Base-by-base conservation (phyloP, 1,140 invertebrate species). In the Penaeus chinensis region DNA sequence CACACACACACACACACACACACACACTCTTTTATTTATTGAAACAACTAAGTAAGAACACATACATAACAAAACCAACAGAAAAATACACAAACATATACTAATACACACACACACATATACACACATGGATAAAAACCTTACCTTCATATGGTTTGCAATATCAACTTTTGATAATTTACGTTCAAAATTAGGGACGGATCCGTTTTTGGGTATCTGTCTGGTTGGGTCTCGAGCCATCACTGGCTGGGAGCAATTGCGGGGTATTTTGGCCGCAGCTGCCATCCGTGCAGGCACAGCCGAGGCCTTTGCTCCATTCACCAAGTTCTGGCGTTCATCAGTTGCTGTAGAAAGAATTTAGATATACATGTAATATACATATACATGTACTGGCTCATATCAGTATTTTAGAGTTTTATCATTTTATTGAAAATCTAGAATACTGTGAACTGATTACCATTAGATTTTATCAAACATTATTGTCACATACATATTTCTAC, bases 101-200 rank as follows among this genome's bases (percentile, higher is more conserved):
- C 16, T 10, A 4, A 83, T 7, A 27, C 24, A 27, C 22, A 65
- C 47, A 82, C 13, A 24, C 76, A 11, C 71, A 24, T 61, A n/a
- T 27, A 47, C 47, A 47, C 47, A 47, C 32, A 11, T 37, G 32
- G 32, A 54, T 66, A 71, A 27, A 60, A 3, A 5, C 20, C 74
- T 54, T 79, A 90, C 89, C 84, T 90, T 90, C 84, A 90, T 88
- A 32, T 78, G 80, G 54, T 81, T 86, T 27, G 87, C 87, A 37
- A 84, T 61, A 20, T 90, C 89, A 5, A 87, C 84, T 82, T 85
- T 85, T 37, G 89, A 90, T 18, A 85, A 77, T 79, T 96, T 95
- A 19, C 96, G 93, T 91, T 96, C 96, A 91, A 97, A 97, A 90
- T 96, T 96, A 3, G 96, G 96, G 76, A 97, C 96, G 7, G 96